Conservation (phyloP, 2,888 invertebrate species). For the Synanthedon vespiformis region DNA sequence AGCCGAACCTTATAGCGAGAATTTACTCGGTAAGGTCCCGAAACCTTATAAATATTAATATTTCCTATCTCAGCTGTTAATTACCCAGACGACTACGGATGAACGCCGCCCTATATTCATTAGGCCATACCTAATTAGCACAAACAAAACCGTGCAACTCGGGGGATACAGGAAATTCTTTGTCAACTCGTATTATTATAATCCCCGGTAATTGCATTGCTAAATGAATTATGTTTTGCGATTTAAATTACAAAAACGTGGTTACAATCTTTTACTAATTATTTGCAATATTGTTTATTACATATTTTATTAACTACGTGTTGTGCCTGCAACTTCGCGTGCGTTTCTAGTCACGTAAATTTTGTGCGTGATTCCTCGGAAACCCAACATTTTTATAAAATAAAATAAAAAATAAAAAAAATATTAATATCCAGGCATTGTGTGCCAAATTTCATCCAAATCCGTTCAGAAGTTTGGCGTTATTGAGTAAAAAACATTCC, state of each 20-base stretch:
- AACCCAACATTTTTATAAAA: too few relatives aligned
- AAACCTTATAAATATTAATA: conserved; percentile 62
- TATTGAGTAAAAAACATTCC: too few relatives aligned
- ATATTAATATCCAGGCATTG: too few relatives aligned
- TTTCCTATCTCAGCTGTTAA: conserved; percentile 60
- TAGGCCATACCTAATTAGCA: conserved; percentile 55
- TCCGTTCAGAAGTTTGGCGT: too few relatives aligned
- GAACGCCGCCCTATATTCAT: conserved; percentile 55
- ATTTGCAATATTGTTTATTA: too few relatives aligned
- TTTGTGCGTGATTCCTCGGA: too few relatives aligned
- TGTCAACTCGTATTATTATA: conserved; percentile 24
- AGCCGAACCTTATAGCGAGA: conserved; percentile 38
- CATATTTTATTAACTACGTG: too few relatives aligned
- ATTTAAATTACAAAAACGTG: neutral
- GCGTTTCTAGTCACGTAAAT: too few relatives aligned
- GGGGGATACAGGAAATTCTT: conserved; percentile 28
- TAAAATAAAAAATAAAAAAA: too few relatives aligned
- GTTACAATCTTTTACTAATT: neutral
- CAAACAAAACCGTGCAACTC: conserved; percentile 40
- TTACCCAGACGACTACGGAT: conserved; percentile 57
- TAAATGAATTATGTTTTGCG: neutral
- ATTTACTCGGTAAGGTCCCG: conserved; percentile 28
- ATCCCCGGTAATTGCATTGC: conserved; percentile 8
- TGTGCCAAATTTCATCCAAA: too few relatives aligned
- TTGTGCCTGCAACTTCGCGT: too few relatives aligned